Percentiles rank a stretch among this genome's conserved stretches.
Conservation (phyloP, 1,140 invertebrate species). For the Daktulosphaira vitifoliae region DNA sequence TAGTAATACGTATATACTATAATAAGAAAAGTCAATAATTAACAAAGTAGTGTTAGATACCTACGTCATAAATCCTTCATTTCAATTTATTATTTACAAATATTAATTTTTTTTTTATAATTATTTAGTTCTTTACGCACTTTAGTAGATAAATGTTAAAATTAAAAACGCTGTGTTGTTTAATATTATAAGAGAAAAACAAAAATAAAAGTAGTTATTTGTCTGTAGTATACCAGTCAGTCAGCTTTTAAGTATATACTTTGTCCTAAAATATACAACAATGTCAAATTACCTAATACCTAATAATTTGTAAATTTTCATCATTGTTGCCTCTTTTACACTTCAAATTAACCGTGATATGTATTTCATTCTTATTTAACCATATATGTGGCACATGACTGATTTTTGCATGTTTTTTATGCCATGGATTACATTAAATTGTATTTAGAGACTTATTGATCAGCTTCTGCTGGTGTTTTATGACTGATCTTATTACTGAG, state of each 20-base stretch:
- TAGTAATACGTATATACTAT: constrained; percentile 19
- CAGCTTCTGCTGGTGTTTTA: too few relatives aligned
- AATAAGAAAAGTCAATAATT: constrained; percentile 23
- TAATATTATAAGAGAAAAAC: constrained; percentile 1
- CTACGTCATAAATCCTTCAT: constrained; percentile 24
- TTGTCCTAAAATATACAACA: too few relatives aligned
- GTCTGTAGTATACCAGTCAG: constrained; percentile 18
- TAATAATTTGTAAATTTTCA: too few relatives aligned
- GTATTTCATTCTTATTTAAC: too few relatives aligned
- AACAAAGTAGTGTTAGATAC: constrained; percentile 31
- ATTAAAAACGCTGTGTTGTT: constrained; percentile 29
- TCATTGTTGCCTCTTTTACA: too few relatives aligned
- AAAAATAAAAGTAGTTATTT: constrained; percentile 27
- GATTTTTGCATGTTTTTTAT: too few relatives aligned
- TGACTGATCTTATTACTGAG: too few relatives aligned
- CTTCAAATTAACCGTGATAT: too few relatives aligned
- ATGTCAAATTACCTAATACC: too few relatives aligned
- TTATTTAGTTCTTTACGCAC: constrained; percentile 31
- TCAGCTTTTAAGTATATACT: background rate
- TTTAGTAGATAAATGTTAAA: constrained; percentile 29
- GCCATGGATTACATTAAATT: too few relatives aligned
- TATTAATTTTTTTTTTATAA: constrained; percentile 19
- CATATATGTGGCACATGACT: too few relatives aligned
- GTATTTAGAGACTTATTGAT: too few relatives aligned
- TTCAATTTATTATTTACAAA: constrained; percentile 28